A percentile compares a stretch with the other conserved stretches of the same genome.
These are phyloP conservation scores for Syrista parreyssii DNA, from an alignment of 2,888 invertebrate species.

Conservation along the genomic window DNA sequence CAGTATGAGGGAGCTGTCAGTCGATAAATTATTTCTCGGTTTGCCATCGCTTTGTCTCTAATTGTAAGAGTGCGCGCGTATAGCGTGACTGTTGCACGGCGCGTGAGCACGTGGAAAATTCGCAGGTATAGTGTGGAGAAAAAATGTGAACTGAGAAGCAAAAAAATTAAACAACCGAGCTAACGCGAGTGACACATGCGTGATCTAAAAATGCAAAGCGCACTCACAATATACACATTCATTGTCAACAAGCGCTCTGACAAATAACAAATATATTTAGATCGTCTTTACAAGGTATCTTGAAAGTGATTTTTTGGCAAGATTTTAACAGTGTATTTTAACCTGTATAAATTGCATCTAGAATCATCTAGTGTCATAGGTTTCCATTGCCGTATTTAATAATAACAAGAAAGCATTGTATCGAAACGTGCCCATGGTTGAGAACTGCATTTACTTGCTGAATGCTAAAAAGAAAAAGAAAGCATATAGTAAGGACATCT, in stretches of 20 bases:
- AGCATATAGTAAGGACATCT: conserved; percentile 5
- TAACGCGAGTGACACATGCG: neutral
- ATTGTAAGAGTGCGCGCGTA: neutral
- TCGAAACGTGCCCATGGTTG: neutral
- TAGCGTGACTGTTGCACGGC: neutral
- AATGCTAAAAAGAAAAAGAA: neutral
- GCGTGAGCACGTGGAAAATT: neutral
- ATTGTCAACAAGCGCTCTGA: no score
- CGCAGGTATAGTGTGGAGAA: neutral
- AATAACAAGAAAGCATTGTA: neutral
- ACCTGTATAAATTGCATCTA: neutral
- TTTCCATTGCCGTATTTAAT: no score
- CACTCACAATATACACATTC: no score
- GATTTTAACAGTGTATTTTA: neutral
- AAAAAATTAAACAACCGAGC: neutral
- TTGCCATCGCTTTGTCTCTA: neutral
- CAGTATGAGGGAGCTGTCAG: neutral
- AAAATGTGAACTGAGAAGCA: neutral
- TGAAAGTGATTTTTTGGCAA: neutral
- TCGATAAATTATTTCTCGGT: neutral
- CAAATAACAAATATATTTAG: neutral
- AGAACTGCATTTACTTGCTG: neutral
- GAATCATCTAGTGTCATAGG: neutral
- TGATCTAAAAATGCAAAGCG: neutral
- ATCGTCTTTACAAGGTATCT: no score